Conservation (phyloP, 2,113 vertebrate genomes). For the Mobula birostris region DNA sequence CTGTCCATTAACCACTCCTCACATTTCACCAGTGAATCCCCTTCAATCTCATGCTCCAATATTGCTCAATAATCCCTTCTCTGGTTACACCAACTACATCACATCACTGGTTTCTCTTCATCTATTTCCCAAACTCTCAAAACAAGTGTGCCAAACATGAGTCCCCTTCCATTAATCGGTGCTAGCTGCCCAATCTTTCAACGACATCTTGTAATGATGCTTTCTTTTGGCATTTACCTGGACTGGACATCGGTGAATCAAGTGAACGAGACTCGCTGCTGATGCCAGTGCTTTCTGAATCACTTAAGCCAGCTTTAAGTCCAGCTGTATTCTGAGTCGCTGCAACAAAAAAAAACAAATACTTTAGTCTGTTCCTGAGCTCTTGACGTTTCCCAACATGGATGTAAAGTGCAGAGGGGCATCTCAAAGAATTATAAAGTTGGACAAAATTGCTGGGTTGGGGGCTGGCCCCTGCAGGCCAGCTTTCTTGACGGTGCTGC, state of each 20-base stretch:
- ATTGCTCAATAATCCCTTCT: too few relatives aligned
- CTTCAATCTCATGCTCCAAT: too few relatives aligned
- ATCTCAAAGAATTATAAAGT: neutral
- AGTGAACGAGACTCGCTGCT: constrained; percentile 60
- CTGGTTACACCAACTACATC: too few relatives aligned
- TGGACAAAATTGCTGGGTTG: neutral
- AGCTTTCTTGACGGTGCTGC: too few relatives aligned
- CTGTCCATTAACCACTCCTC: too few relatives aligned
- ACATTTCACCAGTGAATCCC: too few relatives aligned
- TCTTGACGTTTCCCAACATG: neutral
- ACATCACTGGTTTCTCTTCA: too few relatives aligned
- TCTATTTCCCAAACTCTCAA: too few relatives aligned
- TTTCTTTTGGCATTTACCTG: constrained; percentile 56
- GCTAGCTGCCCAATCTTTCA: too few relatives aligned
- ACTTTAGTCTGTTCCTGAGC: neutral
- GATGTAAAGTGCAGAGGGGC: neutral
- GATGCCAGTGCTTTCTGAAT: constrained; percentile 71
- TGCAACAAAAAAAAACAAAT: neutral
- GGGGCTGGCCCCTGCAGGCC: too few relatives aligned
- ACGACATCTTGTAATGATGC: neutral
- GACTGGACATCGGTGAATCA: constrained; percentile 70
- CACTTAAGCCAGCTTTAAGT: constrained; percentile 53
- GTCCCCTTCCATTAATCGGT: too few relatives aligned
- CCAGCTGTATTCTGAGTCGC: neutral
- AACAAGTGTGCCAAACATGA: too few relatives aligned